Base-by-base conservation (phyloP, 2,888 invertebrate genomes). In the Amiota mariae region DNA sequence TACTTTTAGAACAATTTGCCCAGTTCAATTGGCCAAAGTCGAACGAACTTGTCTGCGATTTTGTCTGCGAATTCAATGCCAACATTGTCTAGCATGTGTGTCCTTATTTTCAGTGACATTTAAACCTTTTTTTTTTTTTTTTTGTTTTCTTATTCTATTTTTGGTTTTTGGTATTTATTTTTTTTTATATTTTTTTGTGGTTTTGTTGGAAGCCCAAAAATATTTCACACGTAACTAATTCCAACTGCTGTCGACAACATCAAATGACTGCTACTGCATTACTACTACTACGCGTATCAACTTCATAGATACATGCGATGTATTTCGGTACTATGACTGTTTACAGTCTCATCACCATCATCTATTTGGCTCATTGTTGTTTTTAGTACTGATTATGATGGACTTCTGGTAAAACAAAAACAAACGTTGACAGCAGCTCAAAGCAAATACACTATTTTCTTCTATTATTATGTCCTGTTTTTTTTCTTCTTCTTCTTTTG, bases 371-470 rank as follows among this genome's bases (percentile, higher is more conserved):
- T 36, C 36, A 36, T 36, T 36, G 36, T 36, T 36, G 36, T 47
- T 63, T n/a, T 63, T 36, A 8, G 46, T n/a, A 15, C 63, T 63
- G 24, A 68, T 68, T 68, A 68, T 68, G 67, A 68, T 68, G 67
- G 67, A 68, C 51, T 51, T 54, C 67, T 68, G 67, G 20, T 8
- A 63, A n/a, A 20, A 18, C 56, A 56, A n/a, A 20, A 36, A 47
- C 71, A 63, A 51, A 67, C 24, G 75, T 70, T 61, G 73, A 49
- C 59, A 46, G 48, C 59, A 46, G 48, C 51, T 51, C 54, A 68
- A 68, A 68, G 67, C 67, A 68, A 68, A 68, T 54, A 68, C 24
- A 68, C 51, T 68, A 68, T 51, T 68, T 51, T 36, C 63, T 63
- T 63, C n/a, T 63, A 63, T 63, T 18, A 63, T 46, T 18, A 54